Evolutionary conservation across 2,888 invertebrate species (phyloP).

Genomic region (Trachelus tabidus): DNA sequence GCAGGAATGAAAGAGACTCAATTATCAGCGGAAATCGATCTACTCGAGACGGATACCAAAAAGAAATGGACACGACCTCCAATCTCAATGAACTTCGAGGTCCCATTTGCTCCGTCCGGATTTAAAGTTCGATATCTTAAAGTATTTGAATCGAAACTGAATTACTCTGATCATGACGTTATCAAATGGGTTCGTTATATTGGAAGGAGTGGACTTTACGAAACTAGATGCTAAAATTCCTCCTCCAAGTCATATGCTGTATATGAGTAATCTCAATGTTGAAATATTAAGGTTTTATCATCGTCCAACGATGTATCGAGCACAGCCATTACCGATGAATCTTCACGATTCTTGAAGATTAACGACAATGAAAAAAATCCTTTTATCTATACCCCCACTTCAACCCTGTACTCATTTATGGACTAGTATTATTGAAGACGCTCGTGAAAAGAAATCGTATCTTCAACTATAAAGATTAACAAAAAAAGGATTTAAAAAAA

Average conservation of each 20-base stretch:
- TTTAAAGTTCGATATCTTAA: conserved; percentile 99
- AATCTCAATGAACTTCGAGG: conserved; percentile 99
- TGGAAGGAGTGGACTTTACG: conserved; percentile 98
- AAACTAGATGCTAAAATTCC: conserved; percentile 90
- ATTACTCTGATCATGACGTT: conserved; percentile 99
- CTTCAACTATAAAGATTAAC: background rate
- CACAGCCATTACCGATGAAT: background rate
- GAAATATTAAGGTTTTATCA: conserved; percentile 15
- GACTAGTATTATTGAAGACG: background rate
- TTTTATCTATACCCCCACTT: background rate
- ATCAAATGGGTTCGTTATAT: conserved; percentile 99
- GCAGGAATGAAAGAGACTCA: conserved; percentile 99
- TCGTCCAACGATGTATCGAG: background rate
- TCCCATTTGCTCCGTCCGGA: conserved; percentile 99
- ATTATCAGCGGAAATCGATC: conserved; percentile 98
- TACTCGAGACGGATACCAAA: conserved; percentile 97
- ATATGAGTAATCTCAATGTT: conserved; percentile 46
- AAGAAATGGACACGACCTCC: conserved; percentile 99
- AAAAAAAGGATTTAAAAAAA: background rate
- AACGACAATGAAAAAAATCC: background rate
- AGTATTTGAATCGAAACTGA: conserved; percentile 99
- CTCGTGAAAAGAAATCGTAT: background rate
- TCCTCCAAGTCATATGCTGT: conserved; percentile 26
- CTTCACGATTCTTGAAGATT: background rate
- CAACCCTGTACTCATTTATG: background rate